These are phyloP conservation scores for Cyclina sinensis DNA, from an alignment of 1,140 invertebrate species.

Conservation along the genomic window DNA sequence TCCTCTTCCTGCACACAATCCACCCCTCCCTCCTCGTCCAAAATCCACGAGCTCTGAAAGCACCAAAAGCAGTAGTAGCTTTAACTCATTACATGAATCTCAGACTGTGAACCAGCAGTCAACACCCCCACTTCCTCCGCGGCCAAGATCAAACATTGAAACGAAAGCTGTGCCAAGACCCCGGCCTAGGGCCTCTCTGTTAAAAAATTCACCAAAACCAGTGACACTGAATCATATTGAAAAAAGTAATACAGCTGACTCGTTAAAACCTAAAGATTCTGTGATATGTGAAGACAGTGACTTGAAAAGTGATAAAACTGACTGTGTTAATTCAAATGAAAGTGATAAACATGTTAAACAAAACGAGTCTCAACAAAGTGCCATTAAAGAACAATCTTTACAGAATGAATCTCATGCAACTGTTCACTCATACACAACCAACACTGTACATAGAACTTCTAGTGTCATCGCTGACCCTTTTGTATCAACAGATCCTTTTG, in stretches of 20 bases:
- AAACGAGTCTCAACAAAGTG: not conserved
- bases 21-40: constrained; percentile 69
- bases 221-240: not conserved
- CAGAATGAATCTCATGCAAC: constrained; percentile 47
- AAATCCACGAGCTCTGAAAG: constrained; percentile 56
- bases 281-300: constrained; percentile 20
- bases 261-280: too few species aligned
- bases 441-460: constrained; percentile 27
- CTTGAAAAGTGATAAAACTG: not conserved
- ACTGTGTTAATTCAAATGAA: constrained; percentile 21
- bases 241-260: not conserved
- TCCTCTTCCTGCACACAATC: constrained; percentile 23
- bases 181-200: constrained; percentile 42
- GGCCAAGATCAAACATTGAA: constrained; percentile 41
- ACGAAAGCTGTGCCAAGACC: constrained; percentile 61
- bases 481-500: constrained; percentile 66
- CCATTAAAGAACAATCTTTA: constrained; percentile 22
- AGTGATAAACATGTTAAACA: constrained; percentile 2
- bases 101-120: constrained; percentile 4
- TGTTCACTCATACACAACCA: not conserved
- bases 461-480: constrained; percentile 54
- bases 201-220: not conserved
- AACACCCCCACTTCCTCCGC: constrained; percentile 64
- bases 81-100: constrained; percentile 53
- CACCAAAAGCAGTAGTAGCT: constrained; percentile 24